These are phyloP conservation scores for Sphaeramia orbicularis DNA, from an alignment of 2,797 vertebrate genomes.

Conservation along the genomic window DNA sequence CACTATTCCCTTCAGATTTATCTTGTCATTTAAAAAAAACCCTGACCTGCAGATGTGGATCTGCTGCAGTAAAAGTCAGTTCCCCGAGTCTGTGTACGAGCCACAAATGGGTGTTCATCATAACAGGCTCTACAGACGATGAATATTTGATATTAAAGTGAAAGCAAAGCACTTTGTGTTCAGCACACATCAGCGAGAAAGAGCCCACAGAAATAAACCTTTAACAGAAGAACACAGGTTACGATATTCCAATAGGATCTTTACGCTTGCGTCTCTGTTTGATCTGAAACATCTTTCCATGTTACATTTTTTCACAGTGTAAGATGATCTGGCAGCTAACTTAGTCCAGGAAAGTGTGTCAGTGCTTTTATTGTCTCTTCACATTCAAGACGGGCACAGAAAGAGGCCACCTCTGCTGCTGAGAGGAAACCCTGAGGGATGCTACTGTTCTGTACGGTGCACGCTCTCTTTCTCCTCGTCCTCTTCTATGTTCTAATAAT, in stretches of 20 bases:
- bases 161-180: constrained; percentile 41
- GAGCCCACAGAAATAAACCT: constrained; percentile 7
- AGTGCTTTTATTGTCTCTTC: constrained; percentile 70
- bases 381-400: constrained; percentile 52
- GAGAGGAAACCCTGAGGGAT: constrained; percentile 62
- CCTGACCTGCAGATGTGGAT: constrained; percentile 8
- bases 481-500: constrained; percentile 13
- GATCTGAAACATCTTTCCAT: constrained; percentile 1
- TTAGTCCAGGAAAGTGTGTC: constrained; percentile 70
- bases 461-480: constrained; percentile 30
- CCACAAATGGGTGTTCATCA: constrained; percentile 21
- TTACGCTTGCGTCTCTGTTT: not conserved
- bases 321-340: constrained; percentile 45
- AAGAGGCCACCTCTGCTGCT: constrained; percentile 70
- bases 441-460: constrained; percentile 16
- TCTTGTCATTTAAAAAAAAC: not conserved
- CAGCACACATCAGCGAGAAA: constrained; percentile 18
- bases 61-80: not conserved
- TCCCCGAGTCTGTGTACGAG: not conserved
- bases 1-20: too few relatives aligned
- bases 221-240: not conserved
- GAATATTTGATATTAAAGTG: constrained; percentile 69
- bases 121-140: constrained; percentile 55
- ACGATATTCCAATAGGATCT: too few relatives aligned
- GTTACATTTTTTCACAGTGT: not conserved